Percentiles rank a stretch among this genome's conserved stretches.
These are phyloP conservation scores for Clarias magur DNA, from an alignment of 2,113 vertebrate genomes.

Conservation along the genomic window DNA sequence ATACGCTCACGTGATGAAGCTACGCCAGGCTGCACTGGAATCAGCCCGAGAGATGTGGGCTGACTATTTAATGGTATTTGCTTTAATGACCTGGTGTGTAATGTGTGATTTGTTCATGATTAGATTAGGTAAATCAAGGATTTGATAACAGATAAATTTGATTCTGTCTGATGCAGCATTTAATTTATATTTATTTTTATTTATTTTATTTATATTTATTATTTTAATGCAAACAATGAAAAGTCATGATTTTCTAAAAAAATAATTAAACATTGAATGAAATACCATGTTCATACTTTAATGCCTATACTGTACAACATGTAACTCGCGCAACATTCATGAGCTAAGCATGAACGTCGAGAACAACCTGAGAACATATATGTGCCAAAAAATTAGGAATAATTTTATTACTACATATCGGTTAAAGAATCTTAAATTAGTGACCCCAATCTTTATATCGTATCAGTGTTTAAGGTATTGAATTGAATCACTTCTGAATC, in stretches of 20 bases:
- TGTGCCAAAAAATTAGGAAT: not conserved
- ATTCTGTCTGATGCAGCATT: no score
- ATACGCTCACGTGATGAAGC: conserved; percentile 88
- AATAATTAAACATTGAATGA: not conserved
- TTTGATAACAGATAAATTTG: not conserved
- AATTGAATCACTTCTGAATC: not conserved
- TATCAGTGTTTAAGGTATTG: not conserved
- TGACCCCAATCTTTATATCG: not conserved
- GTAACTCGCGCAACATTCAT: not conserved
- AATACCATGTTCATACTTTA: not conserved
- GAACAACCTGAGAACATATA: not conserved
- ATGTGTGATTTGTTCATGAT: not conserved
- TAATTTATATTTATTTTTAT: not conserved
- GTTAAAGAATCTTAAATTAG: not conserved
- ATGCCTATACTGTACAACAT: not conserved
- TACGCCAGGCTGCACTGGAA: conserved; percentile 84
- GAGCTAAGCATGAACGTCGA: not conserved
- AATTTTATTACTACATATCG: not conserved
- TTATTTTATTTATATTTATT: not conserved
- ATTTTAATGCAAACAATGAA: not conserved
- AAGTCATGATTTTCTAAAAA: not conserved
- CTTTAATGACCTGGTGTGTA: not conserved
- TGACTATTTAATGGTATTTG: conserved; percentile 81
- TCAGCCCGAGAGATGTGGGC: conserved; percentile 87
- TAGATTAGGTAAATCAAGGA: no score